Percentiles rank a stretch among this genome's conserved stretches.
These are phyloP conservation scores for Heteropelma amictum DNA, from an alignment of 2,888 invertebrate genomes.

Conservation along the genomic window DNA sequence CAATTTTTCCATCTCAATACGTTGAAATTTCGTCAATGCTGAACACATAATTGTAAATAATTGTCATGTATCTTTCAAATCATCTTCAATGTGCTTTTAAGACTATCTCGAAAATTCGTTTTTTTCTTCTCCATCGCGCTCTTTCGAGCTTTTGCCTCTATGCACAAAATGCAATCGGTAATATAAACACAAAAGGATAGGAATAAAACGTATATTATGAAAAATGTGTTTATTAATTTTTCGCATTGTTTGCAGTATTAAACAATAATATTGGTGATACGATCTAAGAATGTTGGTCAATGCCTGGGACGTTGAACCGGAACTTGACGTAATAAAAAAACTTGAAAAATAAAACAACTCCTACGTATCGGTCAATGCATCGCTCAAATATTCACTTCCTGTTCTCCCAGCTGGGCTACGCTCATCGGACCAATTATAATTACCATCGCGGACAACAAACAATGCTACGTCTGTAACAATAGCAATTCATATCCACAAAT, in stretches of 20 bases:
- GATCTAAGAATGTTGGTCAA: conserved; percentile 52
- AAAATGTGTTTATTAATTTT: conserved; percentile 56
- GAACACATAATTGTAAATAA: too few species aligned
- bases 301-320: conserved; percentile 34
- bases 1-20: not conserved
- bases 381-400: not conserved
- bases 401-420: not conserved
- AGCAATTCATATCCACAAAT: too few species aligned
- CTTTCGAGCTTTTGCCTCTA: too few species aligned
- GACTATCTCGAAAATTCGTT: too few species aligned
- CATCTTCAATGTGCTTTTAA: too few species aligned
- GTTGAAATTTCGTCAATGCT: too few species aligned
- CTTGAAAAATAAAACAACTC: not conserved
- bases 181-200: not conserved
- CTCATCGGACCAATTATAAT: conserved; percentile 33
- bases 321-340: conserved; percentile 41
- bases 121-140: too few species aligned
- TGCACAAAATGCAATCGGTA: not conserved
- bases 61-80: too few species aligned
- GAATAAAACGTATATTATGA: conserved; percentile 11
- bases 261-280: conserved; percentile 63
- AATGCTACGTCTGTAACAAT: too few species aligned
- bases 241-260: conserved; percentile 63
- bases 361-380: not conserved
- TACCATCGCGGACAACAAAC: too few species aligned